A percentile compares a stretch with the other conserved stretches of the same genome.
These are phyloP conservation scores for Papilio polytes DNA, from an alignment of 1,140 invertebrate species.

Conservation along the genomic window DNA sequence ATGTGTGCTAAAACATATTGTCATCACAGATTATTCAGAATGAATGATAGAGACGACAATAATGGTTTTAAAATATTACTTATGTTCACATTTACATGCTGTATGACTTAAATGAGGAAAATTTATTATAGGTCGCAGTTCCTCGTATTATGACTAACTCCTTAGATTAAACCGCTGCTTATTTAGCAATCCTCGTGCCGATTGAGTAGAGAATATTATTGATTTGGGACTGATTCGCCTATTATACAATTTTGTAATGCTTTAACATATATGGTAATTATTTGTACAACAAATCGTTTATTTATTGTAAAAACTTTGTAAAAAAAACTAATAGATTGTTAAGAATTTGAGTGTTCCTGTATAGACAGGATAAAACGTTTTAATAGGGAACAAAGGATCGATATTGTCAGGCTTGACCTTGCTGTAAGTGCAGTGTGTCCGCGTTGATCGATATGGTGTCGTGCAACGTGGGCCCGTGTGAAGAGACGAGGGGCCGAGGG, in stretches of 20 bases:
- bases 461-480: conserved; percentile 51
- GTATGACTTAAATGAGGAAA: conserved; percentile 21
- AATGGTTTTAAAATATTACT: neutral
- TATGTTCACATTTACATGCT: neutral
- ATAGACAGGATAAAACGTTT: neutral
- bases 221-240: neutral
- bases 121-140: conserved; percentile 23
- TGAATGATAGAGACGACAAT: neutral
- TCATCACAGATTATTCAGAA: neutral
- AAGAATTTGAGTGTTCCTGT: neutral
- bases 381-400: conserved; percentile 27
- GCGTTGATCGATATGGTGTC: conserved; percentile 67
- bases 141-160: conserved; percentile 14
- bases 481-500: conserved; percentile 45
- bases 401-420: conserved; percentile 27
- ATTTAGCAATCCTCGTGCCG: neutral
- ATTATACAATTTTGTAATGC: no score
- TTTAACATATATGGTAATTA: neutral
- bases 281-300: no score
- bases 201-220: neutral
- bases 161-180: neutral
- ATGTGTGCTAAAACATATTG: neutral
- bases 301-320: no score
- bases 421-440: conserved; percentile 58
- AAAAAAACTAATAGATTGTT: no score